These are phyloP conservation scores for Leptobrachium leishanense DNA, from an alignment of 2,113 vertebrate species.

Conservation along the genomic window DNA sequence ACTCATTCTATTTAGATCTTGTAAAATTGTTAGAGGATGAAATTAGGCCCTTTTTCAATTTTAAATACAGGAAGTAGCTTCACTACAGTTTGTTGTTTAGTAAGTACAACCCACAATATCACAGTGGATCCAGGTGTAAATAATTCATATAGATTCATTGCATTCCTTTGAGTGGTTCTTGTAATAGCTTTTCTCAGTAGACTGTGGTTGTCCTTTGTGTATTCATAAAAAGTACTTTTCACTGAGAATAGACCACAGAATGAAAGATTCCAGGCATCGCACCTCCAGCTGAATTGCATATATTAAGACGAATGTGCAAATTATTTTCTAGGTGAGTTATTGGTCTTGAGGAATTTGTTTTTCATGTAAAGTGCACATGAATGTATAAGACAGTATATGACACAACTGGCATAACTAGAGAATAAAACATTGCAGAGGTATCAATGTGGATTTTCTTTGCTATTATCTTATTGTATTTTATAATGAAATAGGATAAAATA, in stretches of 20 bases:
- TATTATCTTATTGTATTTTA: too few relatives aligned
- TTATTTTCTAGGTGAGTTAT: background rate
- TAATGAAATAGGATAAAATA: background rate
- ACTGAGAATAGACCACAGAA: background rate
- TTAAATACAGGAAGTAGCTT: too few relatives aligned
- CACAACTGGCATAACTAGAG: background rate
- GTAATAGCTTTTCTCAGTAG: background rate
- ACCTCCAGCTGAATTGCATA: background rate
- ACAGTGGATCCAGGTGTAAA: background rate
- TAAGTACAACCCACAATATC: background rate
- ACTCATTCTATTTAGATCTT: too few relatives aligned
- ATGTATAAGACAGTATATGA: slow-evolving; percentile 3
- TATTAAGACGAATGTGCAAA: slow-evolving; percentile 12
- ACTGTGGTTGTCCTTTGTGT: background rate
- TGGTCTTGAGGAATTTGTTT: background rate
- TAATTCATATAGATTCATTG: slow-evolving; percentile 13
- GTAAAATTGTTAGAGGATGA: too few relatives aligned
- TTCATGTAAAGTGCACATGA: background rate
- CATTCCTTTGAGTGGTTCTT: background rate
- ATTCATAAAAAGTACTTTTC: background rate
- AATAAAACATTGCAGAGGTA: background rate
- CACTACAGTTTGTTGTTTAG: too few relatives aligned
- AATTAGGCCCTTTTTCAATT: too few relatives aligned
- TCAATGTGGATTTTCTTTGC: background rate
- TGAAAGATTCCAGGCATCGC: background rate